Evolutionary conservation across 2,888 invertebrate species (phyloP).

Genomic region (Drosophila lutescens): DNA sequence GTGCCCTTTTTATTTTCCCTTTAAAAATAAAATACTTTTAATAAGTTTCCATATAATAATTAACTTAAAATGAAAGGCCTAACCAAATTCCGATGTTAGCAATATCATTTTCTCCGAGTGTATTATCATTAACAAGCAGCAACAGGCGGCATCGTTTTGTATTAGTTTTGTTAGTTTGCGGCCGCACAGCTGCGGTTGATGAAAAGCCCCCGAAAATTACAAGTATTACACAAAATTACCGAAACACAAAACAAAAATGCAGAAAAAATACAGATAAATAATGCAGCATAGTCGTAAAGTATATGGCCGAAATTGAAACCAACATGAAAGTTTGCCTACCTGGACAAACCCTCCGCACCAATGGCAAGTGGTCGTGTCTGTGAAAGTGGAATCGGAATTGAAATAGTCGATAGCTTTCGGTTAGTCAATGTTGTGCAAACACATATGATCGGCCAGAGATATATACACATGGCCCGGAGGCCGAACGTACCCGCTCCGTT

Average conservation of each 20-base stretch:
- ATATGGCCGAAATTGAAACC: constrained; percentile 22
- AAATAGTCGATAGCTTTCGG: constrained; percentile 44
- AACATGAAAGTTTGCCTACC: constrained; percentile 79
- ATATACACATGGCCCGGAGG: background rate
- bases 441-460: constrained; percentile 31
- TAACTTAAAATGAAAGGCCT: too few species aligned
- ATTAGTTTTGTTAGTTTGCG: constrained; percentile 60
- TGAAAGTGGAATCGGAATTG: constrained; percentile 69
- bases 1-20: too few species aligned
- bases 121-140: constrained; percentile 15
- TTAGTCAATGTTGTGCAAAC: constrained; percentile 72
- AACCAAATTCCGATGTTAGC: too few species aligned
- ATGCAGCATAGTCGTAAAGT: constrained; percentile 12
- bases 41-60: too few species aligned
- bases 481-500: constrained; percentile 90
- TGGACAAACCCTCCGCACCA: constrained; percentile 84
- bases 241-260: constrained; percentile 19
- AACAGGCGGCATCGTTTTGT: constrained; percentile 64
- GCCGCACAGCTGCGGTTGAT: constrained; percentile 44
- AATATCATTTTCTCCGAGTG: background rate
- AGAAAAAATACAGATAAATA: constrained; percentile 15
- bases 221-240: constrained; percentile 21
- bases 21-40: too few species aligned
- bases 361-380: constrained; percentile 84
- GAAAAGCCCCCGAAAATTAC: constrained; percentile 37